Conservation (phyloP, 2,888 invertebrate species). For the Adineta ricciae region DNA sequence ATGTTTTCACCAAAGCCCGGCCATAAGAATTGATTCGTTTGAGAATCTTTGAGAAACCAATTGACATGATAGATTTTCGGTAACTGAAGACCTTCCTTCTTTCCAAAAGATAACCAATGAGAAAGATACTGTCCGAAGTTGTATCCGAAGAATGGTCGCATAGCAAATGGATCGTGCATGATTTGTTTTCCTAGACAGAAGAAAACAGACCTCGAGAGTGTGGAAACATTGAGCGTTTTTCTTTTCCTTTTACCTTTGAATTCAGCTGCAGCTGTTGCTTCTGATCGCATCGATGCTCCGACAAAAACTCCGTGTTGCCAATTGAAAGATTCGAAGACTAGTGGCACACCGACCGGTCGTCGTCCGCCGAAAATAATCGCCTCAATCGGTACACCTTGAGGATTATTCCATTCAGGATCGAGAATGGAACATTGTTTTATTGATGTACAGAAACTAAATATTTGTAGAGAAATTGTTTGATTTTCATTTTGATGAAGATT, state of each 20-base stretch:
- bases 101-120: constrained; percentile 71
- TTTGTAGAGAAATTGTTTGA: background rate
- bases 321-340: constrained; percentile 78
- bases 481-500: background rate
- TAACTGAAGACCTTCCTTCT: constrained; percentile 52
- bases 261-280: constrained; percentile 95
- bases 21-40: constrained; percentile 67
- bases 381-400: constrained; percentile 85
- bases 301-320: constrained; percentile 95
- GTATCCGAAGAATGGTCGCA: constrained; percentile 98
- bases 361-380: constrained; percentile 93
- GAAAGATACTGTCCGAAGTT: constrained; percentile 88
- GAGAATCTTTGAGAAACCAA: constrained; percentile 83
- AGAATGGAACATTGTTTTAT: constrained; percentile 90
- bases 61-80: constrained; percentile 97
- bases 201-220: background rate
- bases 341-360: constrained; percentile 77
- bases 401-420: constrained; percentile 77
- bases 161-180: constrained; percentile 98
- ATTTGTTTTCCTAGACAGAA: constrained; percentile 50
- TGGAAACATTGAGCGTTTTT: constrained; percentile 47
- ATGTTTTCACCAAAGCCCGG: constrained; percentile 89
- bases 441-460: constrained; percentile 73
- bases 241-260: constrained; percentile 53
- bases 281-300: constrained; percentile 82